These are phyloP conservation scores for Loriculus beryllinus DNA, from an alignment of 2,797 vertebrate genomes.

Conservation along the genomic window DNA sequence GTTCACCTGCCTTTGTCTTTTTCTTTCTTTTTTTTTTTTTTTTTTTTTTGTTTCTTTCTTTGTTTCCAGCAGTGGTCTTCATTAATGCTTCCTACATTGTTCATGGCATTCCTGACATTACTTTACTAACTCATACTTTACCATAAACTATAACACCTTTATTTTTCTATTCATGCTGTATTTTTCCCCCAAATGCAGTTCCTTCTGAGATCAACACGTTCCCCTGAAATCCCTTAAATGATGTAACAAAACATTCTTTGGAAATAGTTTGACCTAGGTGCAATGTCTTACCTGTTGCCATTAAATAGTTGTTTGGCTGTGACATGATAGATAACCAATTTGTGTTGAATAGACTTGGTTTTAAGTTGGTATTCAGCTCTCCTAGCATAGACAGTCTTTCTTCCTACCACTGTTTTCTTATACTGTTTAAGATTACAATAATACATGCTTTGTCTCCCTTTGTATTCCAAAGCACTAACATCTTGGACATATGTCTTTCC, in stretches of 20 bases:
- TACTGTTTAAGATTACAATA: background rate
- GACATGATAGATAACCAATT: background rate
- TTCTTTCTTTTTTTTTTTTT: background rate
- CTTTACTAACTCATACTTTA: conserved; percentile 37
- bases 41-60: background rate
- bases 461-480: background rate
- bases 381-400: background rate
- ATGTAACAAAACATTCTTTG: conserved; percentile 33
- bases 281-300: background rate
- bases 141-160: conserved; percentile 17
- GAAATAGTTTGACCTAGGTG: background rate
- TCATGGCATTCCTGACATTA: conserved; percentile 19
- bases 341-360: background rate
- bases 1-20: background rate
- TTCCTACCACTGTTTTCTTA: background rate
- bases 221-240: conserved; percentile 24
- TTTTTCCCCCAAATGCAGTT: background rate
- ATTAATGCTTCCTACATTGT: conserved; percentile 8
- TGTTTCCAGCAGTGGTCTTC: background rate
- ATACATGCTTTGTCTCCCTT: background rate
- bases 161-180: background rate
- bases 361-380: conserved; percentile 23
- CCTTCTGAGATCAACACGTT: conserved; percentile 9
- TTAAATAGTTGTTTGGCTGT: conserved; percentile 29
- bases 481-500: background rate